Evolutionary conservation across 23 tunicate genomes (phyloP), one percentile per base, ranked within the genome.

Genomic region (Clavelina lepadiformis): DNA sequence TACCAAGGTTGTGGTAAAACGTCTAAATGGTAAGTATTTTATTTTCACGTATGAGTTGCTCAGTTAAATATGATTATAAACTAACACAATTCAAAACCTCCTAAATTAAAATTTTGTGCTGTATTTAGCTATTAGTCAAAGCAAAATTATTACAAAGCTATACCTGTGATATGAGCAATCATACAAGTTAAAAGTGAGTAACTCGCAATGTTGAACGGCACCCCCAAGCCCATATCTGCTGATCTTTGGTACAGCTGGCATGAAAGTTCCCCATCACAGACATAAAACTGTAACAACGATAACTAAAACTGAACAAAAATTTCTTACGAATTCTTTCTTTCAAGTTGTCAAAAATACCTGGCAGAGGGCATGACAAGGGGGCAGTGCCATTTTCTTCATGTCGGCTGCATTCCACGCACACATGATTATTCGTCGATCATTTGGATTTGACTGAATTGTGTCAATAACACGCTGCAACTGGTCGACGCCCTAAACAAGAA

Each of bases 151-250:
- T 7, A 30, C n/a, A 64, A 33, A 54, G 3, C 38, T 75, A 13
- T 11, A 73, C 94, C 94, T 36, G 98, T 93, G 2, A 93, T 65
- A 49, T 93, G 98, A 4, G 98, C 98, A 34, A 93, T 93, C 98
- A 93, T 93, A 82, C 60, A 83, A 7, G 98, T 93, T 19, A 93
- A 59, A 15, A 85, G 70, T 2, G 98, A 67, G 70, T 93, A 93
- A 59, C 98, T 93, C 0, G 98, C 98, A 24, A 93, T 93, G 49
- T 93, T 93, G 70, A 93, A 93, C 19, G 98, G 98, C 13, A 93
- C 94, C 19, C 98, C 98, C 3, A 93, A 74, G 2, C 98, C 98
- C 98, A 93, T 93, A 57, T 93, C 98, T 2, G 78, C 92, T 21
- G 93, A 83, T 33, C 98, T 50, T 61, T 93, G 98, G 74, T 93